Conservation (phyloP, 2,797 vertebrate genomes). For the Pempheris klunzingeri region DNA sequence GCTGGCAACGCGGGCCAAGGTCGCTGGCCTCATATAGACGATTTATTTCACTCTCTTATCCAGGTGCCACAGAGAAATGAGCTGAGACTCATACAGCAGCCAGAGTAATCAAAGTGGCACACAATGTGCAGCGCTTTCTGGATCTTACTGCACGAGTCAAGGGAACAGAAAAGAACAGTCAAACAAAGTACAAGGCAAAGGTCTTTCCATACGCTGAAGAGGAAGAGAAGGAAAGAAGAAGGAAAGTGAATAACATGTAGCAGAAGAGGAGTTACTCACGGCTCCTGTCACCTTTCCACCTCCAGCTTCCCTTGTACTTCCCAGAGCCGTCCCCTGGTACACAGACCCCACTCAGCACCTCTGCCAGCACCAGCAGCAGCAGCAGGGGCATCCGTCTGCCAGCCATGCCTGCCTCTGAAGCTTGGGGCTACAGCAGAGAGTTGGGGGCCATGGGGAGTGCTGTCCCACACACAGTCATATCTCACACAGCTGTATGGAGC, state of each 20-base stretch:
- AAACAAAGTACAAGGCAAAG: constrained; percentile 20
- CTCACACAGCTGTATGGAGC: constrained; percentile 61
- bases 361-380: constrained; percentile 85
- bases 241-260: constrained; percentile 16
- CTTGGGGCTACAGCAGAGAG: constrained; percentile 58
- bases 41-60: constrained; percentile 66
- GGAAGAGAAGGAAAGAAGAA: constrained; percentile 30
- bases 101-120: constrained; percentile 59
- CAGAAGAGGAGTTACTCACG: constrained; percentile 87
- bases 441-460: constrained; percentile 45
- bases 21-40: constrained; percentile 54
- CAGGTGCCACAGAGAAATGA: constrained; percentile 63
- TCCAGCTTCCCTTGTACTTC: constrained; percentile 90
- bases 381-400: constrained; percentile 83
- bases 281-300: constrained; percentile 96
- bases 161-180: constrained; percentile 20
- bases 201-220: constrained; percentile 6
- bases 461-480: constrained; percentile 59
- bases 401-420: constrained; percentile 85
- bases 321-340: constrained; percentile 81
- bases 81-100: constrained; percentile 53
- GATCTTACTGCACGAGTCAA: constrained; percentile 17
- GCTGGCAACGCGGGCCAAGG: constrained; percentile 60
- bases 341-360: constrained; percentile 82
- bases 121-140: constrained; percentile 43